These are phyloP conservation scores for Coregonus suidteri DNA, from an alignment of 2,797 vertebrate species.

Conservation along the genomic window DNA sequence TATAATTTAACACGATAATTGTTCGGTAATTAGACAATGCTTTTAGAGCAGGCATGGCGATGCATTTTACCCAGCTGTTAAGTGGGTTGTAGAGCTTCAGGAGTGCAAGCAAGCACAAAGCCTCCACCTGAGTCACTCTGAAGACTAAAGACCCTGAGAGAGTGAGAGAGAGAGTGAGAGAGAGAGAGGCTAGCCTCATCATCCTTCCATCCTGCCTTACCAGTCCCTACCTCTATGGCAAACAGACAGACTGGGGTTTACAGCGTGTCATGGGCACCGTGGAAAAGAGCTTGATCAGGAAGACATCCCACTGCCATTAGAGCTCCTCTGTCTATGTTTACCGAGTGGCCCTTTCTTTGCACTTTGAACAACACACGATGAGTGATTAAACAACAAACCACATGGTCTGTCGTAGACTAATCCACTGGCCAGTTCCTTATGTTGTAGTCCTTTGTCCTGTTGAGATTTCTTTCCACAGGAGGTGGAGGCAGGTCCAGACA, in stretches of 20 bases:
- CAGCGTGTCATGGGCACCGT: slow-evolving; percentile 54
- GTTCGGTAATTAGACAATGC: slow-evolving; percentile 34
- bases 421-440: slow-evolving; percentile 53
- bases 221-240: slow-evolving; percentile 48
- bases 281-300: slow-evolving; percentile 44
- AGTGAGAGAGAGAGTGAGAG: slow-evolving; percentile 10
- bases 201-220: slow-evolving; percentile 44
- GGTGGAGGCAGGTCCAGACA: background rate
- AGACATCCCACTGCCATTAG: slow-evolving; percentile 54
- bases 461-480: slow-evolving; percentile 36
- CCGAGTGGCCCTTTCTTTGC: slow-evolving; percentile 59
- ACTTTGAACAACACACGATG: slow-evolving; percentile 50
- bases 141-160: slow-evolving; percentile 6
- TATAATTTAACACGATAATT: slow-evolving; percentile 22
- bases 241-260: slow-evolving; percentile 53
- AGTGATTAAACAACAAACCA: slow-evolving; percentile 69
- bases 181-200: slow-evolving; percentile 30
- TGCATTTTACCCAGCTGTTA: slow-evolving; percentile 24
- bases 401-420: slow-evolving; percentile 48
- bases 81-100: slow-evolving; percentile 34
- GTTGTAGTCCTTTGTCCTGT: slow-evolving; percentile 33
- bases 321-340: slow-evolving; percentile 41
- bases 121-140: slow-evolving; percentile 37
- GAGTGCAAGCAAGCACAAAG: slow-evolving; percentile 18
- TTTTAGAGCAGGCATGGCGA: slow-evolving; percentile 31